Evolutionary conservation across 2,113 vertebrate species (phyloP).

Genomic region (Anas platyrhynchos): DNA sequence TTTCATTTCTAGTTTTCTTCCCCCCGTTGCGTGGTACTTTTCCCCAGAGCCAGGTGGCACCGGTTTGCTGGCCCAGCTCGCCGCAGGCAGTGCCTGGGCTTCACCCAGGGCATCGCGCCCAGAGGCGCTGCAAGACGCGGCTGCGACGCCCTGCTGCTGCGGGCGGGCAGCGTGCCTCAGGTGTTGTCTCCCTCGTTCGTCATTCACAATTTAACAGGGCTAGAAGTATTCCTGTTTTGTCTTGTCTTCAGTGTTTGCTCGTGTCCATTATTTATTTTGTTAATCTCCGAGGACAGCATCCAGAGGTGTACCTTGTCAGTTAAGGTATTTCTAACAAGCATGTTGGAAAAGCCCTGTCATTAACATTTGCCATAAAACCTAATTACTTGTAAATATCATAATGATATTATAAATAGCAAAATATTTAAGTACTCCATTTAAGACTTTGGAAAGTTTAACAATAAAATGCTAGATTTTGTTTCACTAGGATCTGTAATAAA

Average conservation of each 20-base stretch:
- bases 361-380: not conserved
- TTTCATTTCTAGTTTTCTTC: not conserved
- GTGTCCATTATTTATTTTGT: not conserved
- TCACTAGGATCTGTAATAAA: not conserved
- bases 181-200: not conserved
- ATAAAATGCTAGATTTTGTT: not conserved
- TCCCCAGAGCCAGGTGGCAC: not conserved
- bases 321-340: not conserved
- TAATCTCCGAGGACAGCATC: not conserved
- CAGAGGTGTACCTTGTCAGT: not conserved
- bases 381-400: not conserved
- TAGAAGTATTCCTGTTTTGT: not conserved
- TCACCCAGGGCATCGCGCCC: not conserved
- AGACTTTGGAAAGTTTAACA: not conserved
- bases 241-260: not conserved
- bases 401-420: not conserved
- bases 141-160: not conserved
- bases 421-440: not conserved
- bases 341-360: not conserved
- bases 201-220: not conserved
- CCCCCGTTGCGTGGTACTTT: no score
- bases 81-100: not conserved
- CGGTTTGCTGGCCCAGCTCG: not conserved
- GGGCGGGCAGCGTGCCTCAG: not conserved
- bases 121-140: no score